phyloP scores from a whole-genome alignment of 2,888 invertebrate genomes.

The Drosophila prostipennis region DNA sequence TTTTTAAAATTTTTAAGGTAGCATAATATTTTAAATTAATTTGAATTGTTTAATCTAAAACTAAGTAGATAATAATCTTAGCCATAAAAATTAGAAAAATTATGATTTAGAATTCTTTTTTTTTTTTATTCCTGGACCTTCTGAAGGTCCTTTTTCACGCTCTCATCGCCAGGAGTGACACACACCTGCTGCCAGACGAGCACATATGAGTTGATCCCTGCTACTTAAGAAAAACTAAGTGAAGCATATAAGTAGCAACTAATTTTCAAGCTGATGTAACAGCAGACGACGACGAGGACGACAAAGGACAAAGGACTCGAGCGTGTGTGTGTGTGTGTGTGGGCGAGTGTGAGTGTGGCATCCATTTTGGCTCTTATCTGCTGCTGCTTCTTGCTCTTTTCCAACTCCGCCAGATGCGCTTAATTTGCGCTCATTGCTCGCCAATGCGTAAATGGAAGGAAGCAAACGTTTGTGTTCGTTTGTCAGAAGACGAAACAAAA shows the following conservation, averaged over 20 bases:
- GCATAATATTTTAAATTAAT: no score
- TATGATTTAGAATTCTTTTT: no score
- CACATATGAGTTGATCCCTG: conserved; percentile 68
- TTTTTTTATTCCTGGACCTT: background rate
- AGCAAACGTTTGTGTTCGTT: conserved; percentile 36
- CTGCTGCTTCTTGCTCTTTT: conserved; percentile 16
- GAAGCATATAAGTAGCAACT: conserved; percentile 79
- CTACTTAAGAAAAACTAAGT: conserved; percentile 79
- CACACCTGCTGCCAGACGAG: conserved; percentile 56
- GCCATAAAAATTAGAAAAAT: no score
- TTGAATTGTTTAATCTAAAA: no score
- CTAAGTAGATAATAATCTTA: no score
- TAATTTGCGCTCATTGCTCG: conserved; percentile 71
- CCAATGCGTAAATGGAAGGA: conserved; percentile 59
- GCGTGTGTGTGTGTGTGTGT: conserved; percentile 8
- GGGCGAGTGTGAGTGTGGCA: conserved; percentile 19
- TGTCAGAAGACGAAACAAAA: conserved; percentile 43
- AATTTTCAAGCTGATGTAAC: conserved; percentile 78
- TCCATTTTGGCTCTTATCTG: conserved; percentile 36
- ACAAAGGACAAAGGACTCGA: conserved; percentile 28
- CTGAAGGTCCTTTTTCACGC: conserved; percentile 14
- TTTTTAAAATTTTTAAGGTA: no score
- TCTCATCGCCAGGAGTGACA: conserved; percentile 22
- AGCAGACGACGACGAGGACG: conserved; percentile 52
- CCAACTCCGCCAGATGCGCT: conserved; percentile 58